Evolutionary conservation across 2,797 vertebrate genomes (phyloP), one percentile per base, ranked within the genome.

Genomic region (Xenops minutus): DNA sequence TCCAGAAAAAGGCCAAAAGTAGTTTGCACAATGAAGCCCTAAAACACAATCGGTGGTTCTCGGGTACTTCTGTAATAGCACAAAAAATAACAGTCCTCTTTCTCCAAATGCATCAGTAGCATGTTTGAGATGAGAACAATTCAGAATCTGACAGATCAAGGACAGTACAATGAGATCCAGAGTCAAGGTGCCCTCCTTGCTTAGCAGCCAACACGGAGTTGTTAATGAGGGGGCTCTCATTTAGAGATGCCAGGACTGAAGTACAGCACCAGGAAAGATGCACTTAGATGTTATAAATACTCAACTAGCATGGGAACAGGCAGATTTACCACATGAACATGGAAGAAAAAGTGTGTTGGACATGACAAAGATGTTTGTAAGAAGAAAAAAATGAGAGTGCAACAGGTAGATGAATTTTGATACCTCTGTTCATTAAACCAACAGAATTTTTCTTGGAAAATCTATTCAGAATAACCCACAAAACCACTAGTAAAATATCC

Each of bases 151-250:
- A 26, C 66, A 83, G 61, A 90, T 63, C 62, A 91, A 93, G 91
- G 76, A 52, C 82, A 84, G 76, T 48, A 78, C 85, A 91, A 76
- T 29, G 51, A 95, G 78, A 95, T 86, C 66, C 55, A 78, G 94
- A 93, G 73, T 67, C 89, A 95, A 95, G 83, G 83, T 92, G 80
- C 71, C 80, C 82, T 86, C 76, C 44, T 64, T 81, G 55, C 80
- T 62, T 27, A 88, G 84, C 84, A 85, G 89, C 59, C 85, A 88
- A 63, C 12, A 23, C 8, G 26, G 55, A 69, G 43, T 22, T 79
- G 14, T 49, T 69, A 86, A 86, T 49, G 41, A 92, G 34, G 82
- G 67, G 83, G 34, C 7, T 81, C 51, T 41, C 14, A 49, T 30
- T 88, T 37, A 75, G 36, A 58, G 30, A 71, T 48, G 19, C 32